Conservation (phyloP, 2,113 vertebrate genomes). For the Gymnogyps californianus region DNA sequence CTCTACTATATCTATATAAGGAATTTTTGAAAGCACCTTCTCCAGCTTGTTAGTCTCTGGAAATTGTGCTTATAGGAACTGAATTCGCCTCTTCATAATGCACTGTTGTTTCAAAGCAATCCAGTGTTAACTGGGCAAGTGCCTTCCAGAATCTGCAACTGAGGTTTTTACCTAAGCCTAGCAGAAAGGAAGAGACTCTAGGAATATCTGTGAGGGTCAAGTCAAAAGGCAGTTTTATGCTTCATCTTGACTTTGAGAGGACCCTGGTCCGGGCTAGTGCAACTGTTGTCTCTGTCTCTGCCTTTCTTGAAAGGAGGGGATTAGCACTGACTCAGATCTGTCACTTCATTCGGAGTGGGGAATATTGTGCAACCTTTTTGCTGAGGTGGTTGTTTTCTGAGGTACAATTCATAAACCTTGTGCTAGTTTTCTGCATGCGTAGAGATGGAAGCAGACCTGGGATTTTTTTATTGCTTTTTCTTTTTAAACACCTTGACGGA, state of each 20-base stretch:
- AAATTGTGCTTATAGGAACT: not conserved
- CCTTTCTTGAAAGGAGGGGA: not conserved
- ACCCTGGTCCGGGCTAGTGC: not conserved
- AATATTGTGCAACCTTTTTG: not conserved
- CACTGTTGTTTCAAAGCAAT: not conserved
- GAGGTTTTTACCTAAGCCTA: not conserved
- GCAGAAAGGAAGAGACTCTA: not conserved
- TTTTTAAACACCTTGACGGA: not conserved
- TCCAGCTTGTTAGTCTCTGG: not conserved
- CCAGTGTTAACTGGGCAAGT: not conserved
- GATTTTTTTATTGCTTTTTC: not conserved
- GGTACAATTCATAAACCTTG: not conserved
- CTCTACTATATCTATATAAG: not conserved
- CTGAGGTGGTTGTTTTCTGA: not conserved
- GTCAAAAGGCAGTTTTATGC: not conserved
- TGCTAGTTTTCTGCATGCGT: rapidly evolving
- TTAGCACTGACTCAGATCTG: not conserved
- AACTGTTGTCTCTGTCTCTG: not conserved
- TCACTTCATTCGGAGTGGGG: not conserved
- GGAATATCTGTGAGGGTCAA: not conserved
- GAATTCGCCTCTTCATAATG: not conserved
- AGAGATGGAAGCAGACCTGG: not conserved
- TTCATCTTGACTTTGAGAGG: not conserved
- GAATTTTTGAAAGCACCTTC: not conserved
- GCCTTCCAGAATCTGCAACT: not conserved